Percentiles rank a stretch among this genome's conserved stretches.
Conservation (phyloP, 2,797 vertebrate species). For the Xerus rutilus region DNA sequence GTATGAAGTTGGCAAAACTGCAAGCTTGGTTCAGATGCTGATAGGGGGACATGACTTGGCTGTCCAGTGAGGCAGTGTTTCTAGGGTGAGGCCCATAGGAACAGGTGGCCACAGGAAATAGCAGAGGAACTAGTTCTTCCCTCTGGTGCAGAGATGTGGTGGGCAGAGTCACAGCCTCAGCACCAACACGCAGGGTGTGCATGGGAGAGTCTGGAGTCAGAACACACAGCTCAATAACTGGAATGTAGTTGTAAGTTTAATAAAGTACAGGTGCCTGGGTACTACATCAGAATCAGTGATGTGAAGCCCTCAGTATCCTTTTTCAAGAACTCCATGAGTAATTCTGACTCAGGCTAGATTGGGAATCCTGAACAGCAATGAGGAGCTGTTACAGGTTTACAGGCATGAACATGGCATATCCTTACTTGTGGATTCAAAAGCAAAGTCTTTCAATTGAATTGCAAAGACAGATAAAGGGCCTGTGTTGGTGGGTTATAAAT, state of each 20-base stretch:
- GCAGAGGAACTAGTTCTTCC: background rate
- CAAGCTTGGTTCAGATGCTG: background rate
- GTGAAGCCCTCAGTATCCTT: background rate
- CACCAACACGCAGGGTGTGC: background rate
- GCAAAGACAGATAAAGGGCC: background rate
- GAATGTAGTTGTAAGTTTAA: background rate
- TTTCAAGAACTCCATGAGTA: background rate
- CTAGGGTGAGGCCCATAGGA: background rate
- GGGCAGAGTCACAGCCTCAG: background rate
- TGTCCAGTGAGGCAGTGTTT: fast-evolving
- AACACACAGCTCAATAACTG: no score
- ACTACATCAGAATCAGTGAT: background rate
- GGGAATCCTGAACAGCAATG: no score
- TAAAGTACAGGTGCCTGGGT: background rate
- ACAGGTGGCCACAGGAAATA: background rate
- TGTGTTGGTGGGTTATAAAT: background rate
- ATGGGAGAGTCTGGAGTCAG: no score
- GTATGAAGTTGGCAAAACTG: background rate
- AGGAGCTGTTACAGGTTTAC: background rate
- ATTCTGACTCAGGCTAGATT: background rate
- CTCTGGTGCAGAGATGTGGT: background rate
- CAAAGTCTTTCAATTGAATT: background rate
- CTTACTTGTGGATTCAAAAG: background rate
- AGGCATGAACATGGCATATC: background rate
- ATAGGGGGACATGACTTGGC: no score